These are phyloP conservation scores for Diachrysia chrysitis DNA, from an alignment of 2,888 invertebrate genomes.

Conservation along the genomic window DNA sequence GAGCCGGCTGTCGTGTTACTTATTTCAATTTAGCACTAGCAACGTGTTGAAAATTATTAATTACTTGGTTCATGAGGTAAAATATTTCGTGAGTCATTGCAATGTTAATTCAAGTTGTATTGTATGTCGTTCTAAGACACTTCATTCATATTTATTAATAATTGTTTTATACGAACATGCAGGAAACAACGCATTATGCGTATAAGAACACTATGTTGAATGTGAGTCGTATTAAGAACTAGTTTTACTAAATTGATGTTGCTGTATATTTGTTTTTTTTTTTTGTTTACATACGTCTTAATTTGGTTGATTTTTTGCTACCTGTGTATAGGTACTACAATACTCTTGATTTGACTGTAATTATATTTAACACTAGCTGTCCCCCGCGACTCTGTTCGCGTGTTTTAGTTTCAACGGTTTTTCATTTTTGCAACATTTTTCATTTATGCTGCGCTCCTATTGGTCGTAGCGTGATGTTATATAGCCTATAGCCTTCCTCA, in stretches of 20 bases:
- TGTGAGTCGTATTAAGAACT: conserved; percentile 14
- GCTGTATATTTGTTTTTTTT: neutral
- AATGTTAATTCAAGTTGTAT: conserved; percentile 67
- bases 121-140: conserved; percentile 73
- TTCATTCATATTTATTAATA: conserved; percentile 84
- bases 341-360: neutral
- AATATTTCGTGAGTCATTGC: conserved; percentile 55
- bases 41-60: conserved; percentile 48
- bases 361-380: too few relatives aligned
- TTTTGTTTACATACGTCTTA: neutral
- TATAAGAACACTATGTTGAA: conserved; percentile 23
- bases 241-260: neutral
- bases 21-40: conserved; percentile 39
- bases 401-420: too few relatives aligned
- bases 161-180: conserved; percentile 69
- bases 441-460: too few relatives aligned
- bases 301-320: neutral
- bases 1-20: conserved; percentile 18
- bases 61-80: conserved; percentile 53
- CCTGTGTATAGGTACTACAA: neutral
- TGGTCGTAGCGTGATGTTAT: too few relatives aligned
- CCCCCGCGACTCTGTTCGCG: too few relatives aligned
- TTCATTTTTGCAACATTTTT: too few relatives aligned
- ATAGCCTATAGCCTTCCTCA: too few relatives aligned
- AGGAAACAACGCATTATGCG: conserved; percentile 61